Conservation (phyloP, 1,140 invertebrate species). For the Venustaconcha ellipsiformis region DNA sequence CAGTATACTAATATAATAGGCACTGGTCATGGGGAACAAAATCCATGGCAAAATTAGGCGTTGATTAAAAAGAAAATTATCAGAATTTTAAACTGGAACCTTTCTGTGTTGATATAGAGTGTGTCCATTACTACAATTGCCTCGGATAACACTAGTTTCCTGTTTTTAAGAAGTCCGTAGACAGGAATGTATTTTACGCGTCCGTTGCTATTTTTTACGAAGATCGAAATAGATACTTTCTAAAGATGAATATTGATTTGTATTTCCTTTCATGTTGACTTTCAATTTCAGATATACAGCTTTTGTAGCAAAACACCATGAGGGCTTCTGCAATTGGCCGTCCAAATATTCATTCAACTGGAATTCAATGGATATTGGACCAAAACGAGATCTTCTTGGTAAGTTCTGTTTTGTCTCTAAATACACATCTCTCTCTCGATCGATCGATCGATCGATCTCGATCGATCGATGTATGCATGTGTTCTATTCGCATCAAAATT, state of each 20-base stretch:
- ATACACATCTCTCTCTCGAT: background rate
- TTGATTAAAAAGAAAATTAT: no score
- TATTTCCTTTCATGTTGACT: background rate
- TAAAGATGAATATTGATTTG: background rate
- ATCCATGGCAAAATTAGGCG: no score
- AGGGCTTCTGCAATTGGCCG: constrained; percentile 64
- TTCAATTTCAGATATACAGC: constrained; percentile 53
- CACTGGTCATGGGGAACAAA: no score
- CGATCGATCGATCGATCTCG: no score
- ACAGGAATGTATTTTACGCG: background rate
- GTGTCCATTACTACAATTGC: no score
- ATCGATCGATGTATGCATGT: no score
- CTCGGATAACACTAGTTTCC: no score
- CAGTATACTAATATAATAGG: no score
- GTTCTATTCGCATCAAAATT: no score
- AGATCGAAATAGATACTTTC: background rate
- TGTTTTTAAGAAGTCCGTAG: no score
- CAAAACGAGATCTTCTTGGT: constrained; percentile 63
- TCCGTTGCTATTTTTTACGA: constrained; percentile 23
- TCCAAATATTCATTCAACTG: constrained; percentile 63
- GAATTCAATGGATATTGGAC: constrained; percentile 64
- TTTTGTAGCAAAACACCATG: constrained; percentile 64
- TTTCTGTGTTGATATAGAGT: no score
- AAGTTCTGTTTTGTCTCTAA: constrained; percentile 69
- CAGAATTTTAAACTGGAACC: no score